Evolutionary conservation across 2,797 vertebrate genomes (phyloP).

Genomic region (Tarsius wallacei): DNA sequence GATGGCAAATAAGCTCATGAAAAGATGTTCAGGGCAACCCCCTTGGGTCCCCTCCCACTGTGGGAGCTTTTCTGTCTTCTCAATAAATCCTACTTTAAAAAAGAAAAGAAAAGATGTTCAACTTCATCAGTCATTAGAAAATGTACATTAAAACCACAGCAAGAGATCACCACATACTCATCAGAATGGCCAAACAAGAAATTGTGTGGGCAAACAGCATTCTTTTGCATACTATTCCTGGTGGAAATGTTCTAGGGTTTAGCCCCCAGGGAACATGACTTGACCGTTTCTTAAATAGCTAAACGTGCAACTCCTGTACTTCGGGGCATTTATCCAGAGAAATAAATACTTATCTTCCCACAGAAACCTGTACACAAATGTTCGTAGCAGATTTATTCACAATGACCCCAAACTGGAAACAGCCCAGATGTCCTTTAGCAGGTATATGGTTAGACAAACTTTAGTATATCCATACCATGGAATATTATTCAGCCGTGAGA

Average conservation of each 20-base stretch:
- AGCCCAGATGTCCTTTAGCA: neutral
- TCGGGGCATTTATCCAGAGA: constrained; percentile 18
- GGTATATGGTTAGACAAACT: neutral
- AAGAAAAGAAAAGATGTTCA: too few species aligned
- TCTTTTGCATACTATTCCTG: neutral
- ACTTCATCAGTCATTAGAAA: neutral
- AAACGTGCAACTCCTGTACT: neutral
- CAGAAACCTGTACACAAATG: neutral
- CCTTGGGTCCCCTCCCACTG: too few species aligned
- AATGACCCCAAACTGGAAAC: neutral
- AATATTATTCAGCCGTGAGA: constrained; percentile 29
- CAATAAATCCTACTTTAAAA: too few species aligned
- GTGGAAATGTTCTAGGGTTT: neutral
- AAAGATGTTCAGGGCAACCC: neutral
- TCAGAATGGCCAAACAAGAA: neutral
- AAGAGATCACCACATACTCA: neutral
- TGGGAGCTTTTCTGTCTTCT: too few species aligned
- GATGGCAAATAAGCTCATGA: neutral
- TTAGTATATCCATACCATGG: neutral
- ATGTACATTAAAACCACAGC: neutral
- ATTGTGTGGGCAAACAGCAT: neutral
- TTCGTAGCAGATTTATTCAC: neutral
- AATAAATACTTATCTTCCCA: neutral
- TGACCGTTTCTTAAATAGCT: neutral
- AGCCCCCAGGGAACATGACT: neutral